Evolutionary conservation across 1,140 invertebrate species (phyloP), one percentile per base, ranked within the genome.

Genomic region (Paralvinella palmiformis): DNA sequence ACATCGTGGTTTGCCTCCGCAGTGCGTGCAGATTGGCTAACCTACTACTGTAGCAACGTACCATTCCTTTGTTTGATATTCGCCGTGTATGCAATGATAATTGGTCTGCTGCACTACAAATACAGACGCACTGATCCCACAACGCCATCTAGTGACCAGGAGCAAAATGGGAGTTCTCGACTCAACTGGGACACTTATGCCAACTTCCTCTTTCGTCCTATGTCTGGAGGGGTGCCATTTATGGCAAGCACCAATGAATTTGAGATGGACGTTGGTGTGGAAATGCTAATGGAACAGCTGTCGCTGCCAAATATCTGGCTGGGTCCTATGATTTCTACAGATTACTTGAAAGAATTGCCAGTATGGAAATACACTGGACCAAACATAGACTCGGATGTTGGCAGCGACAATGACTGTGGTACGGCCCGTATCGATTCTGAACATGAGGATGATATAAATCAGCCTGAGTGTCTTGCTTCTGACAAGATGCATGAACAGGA

Each of bases 331-430:
- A 68, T 81, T 24, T 73, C 73, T 7, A 70, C 59, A 20, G 81
- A 84, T 52, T 85, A 85, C 66, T 79, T 85, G 27, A 80, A 82
- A 57, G 71, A 82, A 52, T 71, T 85, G n/a, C 84, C 83, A 6
- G 75, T 81, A 5, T 85, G 84, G 84, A 75, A 69, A n/a, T 80
- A 76, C 65, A 61, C 67, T 22, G 71, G 72, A 4, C 71, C 29
- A 31, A 44, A 69, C 69, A 68, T 66, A 33, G 68, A 73, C 48
- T 70, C 70, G 7, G 71, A 73, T 61, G 61, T 73, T 33, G 70
- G 67, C 24, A 67, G 61, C 29, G 68, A 71, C 24, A 65, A 48
- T 13, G 33, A 64, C 63, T 31, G 69, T 66, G 62, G 66, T 68
- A 22, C 35, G 62, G 13, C 17, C 57, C 2, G 59, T 29, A 3